These are phyloP conservation scores for Chondrilla cf. caribensis DNA, from an alignment of 37 sponge, comb jelly and placozoan genomes.

Conservation along the genomic window DNA sequence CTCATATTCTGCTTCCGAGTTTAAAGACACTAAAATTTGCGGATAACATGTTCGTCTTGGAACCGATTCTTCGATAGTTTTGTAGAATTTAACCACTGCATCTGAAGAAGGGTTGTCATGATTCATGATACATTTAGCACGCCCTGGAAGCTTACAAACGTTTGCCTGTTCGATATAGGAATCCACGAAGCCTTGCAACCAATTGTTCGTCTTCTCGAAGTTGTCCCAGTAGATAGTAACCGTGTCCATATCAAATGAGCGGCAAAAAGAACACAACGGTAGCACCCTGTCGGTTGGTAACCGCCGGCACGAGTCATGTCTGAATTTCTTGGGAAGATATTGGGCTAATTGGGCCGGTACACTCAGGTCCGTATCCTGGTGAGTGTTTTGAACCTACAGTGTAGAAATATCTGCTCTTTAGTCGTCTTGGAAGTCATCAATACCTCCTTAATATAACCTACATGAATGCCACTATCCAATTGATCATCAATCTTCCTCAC, in stretches of 20 bases:
- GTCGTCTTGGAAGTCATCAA: too few species aligned
- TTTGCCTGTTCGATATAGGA: not conserved
- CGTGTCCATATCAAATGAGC: not conserved
- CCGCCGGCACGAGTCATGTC: not conserved
- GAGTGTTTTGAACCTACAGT: too few species aligned
- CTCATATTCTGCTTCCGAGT: not conserved
- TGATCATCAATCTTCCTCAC: too few species aligned
- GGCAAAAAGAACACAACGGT: not conserved
- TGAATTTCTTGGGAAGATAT: slow-evolving; percentile 9
- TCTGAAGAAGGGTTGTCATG: slow-evolving; percentile 20
- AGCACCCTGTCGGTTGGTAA: not conserved
- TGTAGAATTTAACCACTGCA: not conserved
- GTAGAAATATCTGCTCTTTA: too few species aligned
- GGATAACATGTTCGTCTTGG: slow-evolving; percentile 6
- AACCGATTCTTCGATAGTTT: too few species aligned
- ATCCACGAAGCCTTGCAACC: not conserved
- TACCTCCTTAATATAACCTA: too few species aligned
- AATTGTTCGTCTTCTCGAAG: not conserved
- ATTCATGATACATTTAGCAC: not conserved
- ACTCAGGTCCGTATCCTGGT: too few species aligned
- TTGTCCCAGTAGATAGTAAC: slow-evolving; percentile 12
- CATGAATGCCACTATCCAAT: too few species aligned
- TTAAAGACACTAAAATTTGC: not conserved
- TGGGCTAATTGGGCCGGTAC: not conserved
- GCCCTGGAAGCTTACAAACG: not conserved